Evolutionary conservation across 1,140 invertebrate species (phyloP), one percentile per base, ranked within the genome.

Genomic region (Heliconius eleuchia): DNA sequence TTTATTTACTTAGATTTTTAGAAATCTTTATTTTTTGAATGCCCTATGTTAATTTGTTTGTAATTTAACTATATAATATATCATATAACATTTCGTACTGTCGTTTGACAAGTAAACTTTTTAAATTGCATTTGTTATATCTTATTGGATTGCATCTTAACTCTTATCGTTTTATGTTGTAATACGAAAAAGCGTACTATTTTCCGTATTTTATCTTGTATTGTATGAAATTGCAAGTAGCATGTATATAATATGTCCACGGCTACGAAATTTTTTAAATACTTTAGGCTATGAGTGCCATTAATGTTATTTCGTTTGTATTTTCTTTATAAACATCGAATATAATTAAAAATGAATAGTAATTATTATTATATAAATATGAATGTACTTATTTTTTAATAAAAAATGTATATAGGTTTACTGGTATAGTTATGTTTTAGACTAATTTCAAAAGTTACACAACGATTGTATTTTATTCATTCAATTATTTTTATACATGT

Each of bases 251-350:
- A 71, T 34, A 77, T 27, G 72, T 77, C 73, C 71, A 80, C 76
- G 73, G 46, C n/a, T 76, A 80, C 50, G 50, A 82, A 75, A 76
- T 84, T 80, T 77, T 66, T 50, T 81, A 85, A 90, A 90, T 91
- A 92, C 86, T 90, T 84, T 89, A 94, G 92, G 92, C 92, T 92
- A 90, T 90, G 88, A 91, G 92, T 94, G 92, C 92, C 92, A 94
- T 94, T 92, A 90, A 91, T 84, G 86, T 86, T 88, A 89, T 85
- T 85, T 86, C 83, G 85, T 90, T 88, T 85, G 86, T 86, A 80
- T 82, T 85, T 52, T 72, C 37, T 80, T 84, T 85, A 77, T 84
- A 82, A 80, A 77, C 82, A 86, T 83, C 83, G 81, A 86, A 84
- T 83, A 82, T 83, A 82, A 84, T 86, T 83, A 82, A 78, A 83